Base-by-base conservation (phyloP, 2,888 invertebrate species). In the Drosophila limbata region DNA sequence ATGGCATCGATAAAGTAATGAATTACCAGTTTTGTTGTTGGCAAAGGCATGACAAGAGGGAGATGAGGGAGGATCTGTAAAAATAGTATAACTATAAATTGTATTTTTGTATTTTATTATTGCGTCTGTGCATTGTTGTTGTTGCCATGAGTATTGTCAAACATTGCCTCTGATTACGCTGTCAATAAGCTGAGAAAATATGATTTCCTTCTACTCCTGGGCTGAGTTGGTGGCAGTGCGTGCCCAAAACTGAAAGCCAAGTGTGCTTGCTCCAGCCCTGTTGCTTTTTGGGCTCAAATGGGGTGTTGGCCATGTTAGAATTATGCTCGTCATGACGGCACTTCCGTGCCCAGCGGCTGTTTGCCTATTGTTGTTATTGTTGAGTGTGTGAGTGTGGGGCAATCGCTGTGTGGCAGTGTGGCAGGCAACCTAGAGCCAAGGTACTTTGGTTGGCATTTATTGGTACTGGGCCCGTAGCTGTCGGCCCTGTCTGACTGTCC, bases 261-360 rank as follows among this genome's bases (percentile, higher is more conserved):
- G 35, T 6, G 19, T 17, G 9, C 73, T 51, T 69, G 52, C 64
- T 55, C 28, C 8, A 48, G 69, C 52, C 79, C 80, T 81, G 80
- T 81, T 80, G 80, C 80, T 80, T 48, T 48, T 33, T 74, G 35
- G 35, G 6, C 47, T 39, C 57, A 19, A 35, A 50, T 62, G 78
- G 62, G 61, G 53, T 71, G 84, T 85, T 68, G 86, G 70, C 73
- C 80, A 81, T 79, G 79, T 85, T 89, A 84, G 79, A 90, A 85
- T 85, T 90, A 87, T 89, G 90, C 84, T 90, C 87, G 90, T 88
- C 91, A 89, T 91, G 90, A 86, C 81, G 81, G 83, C 81, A 84
- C 81, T 89, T 81, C 79, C 82, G 84, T 66, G 77, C 81, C 81
- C 87, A 57, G 57, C 68, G 81, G 80, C 70, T 62, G 57, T 70